Evolutionary conservation across 2,888 invertebrate species (phyloP), one percentile per base, ranked within the genome.

Genomic region (Parnassius apollo): DNA sequence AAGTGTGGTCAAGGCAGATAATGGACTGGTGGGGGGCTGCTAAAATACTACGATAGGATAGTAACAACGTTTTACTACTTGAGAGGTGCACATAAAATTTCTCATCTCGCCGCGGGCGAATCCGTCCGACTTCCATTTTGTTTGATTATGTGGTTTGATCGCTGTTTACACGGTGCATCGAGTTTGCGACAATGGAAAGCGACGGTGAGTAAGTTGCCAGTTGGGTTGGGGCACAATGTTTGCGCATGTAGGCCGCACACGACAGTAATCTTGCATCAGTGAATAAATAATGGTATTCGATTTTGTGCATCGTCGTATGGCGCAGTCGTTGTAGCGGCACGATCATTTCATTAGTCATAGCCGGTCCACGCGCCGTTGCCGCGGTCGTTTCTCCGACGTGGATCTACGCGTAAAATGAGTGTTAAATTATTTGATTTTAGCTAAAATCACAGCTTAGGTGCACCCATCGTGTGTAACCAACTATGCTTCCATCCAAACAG

Each of bases 21-120:
- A 83, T 87, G 83, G 82, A 82, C 71, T 85, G 90, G 90, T 85
- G 91, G 91, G 92, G 91, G 86, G 89, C 86, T 86, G 84, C 84
- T 87, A 84, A 88, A 91, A 91, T 92, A 92, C 92, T 92, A 92
- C 92, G 86, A 81, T 81, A 88, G 85, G 86, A 90, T 91, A 91
- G 91, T 90, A 91, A 89, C 86, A 86, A 85, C 87, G 85, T 89
- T 91, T 90, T 92, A 92, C 91, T 84, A 92, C 88, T 90, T 78
- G 78, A 81, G 80, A 75, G 75, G 82, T 80, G 86, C 80, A 82
- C 82, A 86, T 87, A 88, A 88, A 89, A 85, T 82, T 82, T 84
- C 80, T 85, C 86, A 86, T 87, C 85, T 88, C 82, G 75, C 80
- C 79, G 83, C 85, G 84, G 82, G 78, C 85, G 81, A 85, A 79